Conservation (phyloP, 35 echinoderm and acorn worm genomes). For the Apostichopus californicus region DNA sequence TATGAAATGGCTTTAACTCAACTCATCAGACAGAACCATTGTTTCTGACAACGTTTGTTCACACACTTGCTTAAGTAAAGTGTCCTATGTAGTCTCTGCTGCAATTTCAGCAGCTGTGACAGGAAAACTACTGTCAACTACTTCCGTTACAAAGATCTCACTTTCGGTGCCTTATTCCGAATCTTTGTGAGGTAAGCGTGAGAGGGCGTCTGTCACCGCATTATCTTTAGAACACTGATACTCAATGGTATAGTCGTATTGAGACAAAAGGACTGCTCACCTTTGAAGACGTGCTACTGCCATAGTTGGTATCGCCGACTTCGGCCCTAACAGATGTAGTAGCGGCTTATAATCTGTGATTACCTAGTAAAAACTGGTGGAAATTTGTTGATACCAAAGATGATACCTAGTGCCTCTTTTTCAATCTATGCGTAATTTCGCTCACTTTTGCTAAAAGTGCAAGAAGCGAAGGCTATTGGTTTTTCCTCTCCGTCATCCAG, state of each 20-base stretch:
- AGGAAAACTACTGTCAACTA: constrained; percentile 19
- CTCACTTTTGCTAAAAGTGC: not conserved
- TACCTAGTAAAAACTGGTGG: not conserved
- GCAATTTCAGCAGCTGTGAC: constrained; percentile 54
- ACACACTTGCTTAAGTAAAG: constrained; percentile 3
- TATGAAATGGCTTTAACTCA: constrained; percentile 50
- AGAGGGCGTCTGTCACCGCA: constrained; percentile 46
- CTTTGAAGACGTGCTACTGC: constrained; percentile 55
- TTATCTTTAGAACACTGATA: constrained; percentile 31
- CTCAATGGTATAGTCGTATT: constrained; percentile 53
- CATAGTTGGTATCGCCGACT: constrained; percentile 57
- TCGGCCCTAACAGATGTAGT: not conserved
- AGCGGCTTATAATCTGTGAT: not conserved
- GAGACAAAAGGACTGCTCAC: constrained; percentile 25
- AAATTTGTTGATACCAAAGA: constrained; percentile 16
- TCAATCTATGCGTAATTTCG: constrained; percentile 17
- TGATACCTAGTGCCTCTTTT: constrained; percentile 16
- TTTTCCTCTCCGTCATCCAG: no score
- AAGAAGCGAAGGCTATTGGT: not conserved
- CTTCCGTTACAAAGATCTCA: not conserved
- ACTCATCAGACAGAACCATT: constrained; percentile 11
- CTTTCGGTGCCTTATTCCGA: not conserved
- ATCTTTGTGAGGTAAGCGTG: constrained; percentile 1
- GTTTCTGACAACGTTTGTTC: constrained; percentile 34
- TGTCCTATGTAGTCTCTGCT: not conserved